These are phyloP conservation scores for Glyphotaelius pellucidus DNA, from an alignment of 2,888 invertebrate species.

Conservation along the genomic window DNA sequence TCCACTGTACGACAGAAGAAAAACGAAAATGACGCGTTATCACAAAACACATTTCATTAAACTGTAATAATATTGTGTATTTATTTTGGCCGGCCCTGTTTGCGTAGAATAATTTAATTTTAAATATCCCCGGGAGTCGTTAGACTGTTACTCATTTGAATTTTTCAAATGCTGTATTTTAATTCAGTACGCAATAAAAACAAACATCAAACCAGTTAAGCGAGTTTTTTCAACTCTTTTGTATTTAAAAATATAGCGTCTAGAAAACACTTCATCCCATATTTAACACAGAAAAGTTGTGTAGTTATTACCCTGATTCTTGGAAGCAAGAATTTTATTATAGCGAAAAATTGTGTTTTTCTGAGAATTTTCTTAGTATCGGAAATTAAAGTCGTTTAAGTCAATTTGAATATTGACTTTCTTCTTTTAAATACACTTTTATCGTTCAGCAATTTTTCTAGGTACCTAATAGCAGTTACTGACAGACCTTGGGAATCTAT, in stretches of 20 bases:
- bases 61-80: not conserved
- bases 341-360: not conserved
- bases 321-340: not conserved
- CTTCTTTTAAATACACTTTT: not conserved
- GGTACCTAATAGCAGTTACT: not conserved
- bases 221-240: not conserved
- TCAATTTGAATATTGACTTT: not conserved
- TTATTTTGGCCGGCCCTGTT: not conserved
- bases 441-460: not conserved
- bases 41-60: not conserved
- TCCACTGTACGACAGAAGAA: not conserved
- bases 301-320: not conserved
- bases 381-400: slow-evolving; percentile 2
- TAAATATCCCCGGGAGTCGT: not conserved
- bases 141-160: not conserved
- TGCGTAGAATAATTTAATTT: not conserved
- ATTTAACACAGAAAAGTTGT: not conserved
- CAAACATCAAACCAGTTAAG: not conserved
- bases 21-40: not conserved
- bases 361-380: not conserved
- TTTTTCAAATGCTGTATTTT: not conserved
- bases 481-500: not conserved
- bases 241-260: not conserved
- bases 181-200: not conserved
- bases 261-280: not conserved